Evolutionary conservation across 2,888 invertebrate species (phyloP).

Genomic region (Agrilus biguttatus): DNA sequence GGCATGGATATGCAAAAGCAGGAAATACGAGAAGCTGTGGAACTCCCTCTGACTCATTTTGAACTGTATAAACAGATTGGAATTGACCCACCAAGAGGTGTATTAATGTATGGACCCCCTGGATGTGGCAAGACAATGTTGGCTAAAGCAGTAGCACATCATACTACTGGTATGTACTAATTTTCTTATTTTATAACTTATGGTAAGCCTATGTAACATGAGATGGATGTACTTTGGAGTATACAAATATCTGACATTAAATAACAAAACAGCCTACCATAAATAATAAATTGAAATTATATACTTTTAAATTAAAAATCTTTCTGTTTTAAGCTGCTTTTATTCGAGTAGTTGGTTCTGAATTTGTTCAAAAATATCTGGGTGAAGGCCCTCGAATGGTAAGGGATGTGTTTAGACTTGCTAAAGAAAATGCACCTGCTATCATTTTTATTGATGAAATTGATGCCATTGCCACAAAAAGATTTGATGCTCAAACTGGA

Average conservation of each 20-base stretch:
- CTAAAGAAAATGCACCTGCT: slow-evolving; percentile 97
- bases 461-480: slow-evolving; percentile 98
- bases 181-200: no score
- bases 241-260: no score
- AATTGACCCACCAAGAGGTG: slow-evolving; percentile 96
- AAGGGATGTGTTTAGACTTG: slow-evolving; percentile 94
- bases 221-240: no score
- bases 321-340: slow-evolving; percentile 66
- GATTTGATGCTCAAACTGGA: slow-evolving; percentile 96
- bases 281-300: no score
- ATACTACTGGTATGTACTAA: slow-evolving; percentile 64
- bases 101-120: slow-evolving; percentile 98
- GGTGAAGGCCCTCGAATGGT: slow-evolving; percentile 99
- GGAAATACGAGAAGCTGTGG: slow-evolving; percentile 97
- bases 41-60: slow-evolving; percentile 93
- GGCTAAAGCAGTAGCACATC: slow-evolving; percentile 97
- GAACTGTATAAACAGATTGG: slow-evolving; percentile 97
- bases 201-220: no score
- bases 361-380: slow-evolving; percentile 98
- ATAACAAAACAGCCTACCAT: no score
- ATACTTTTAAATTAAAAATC: not conserved
- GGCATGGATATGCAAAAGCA: slow-evolving; percentile 99
- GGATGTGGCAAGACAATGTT: slow-evolving; percentile 99
- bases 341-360: slow-evolving; percentile 96
- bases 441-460: slow-evolving; percentile 99